phyloP scores from a whole-genome alignment of 2,113 vertebrate species.

The Lates calcarifer region DNA sequence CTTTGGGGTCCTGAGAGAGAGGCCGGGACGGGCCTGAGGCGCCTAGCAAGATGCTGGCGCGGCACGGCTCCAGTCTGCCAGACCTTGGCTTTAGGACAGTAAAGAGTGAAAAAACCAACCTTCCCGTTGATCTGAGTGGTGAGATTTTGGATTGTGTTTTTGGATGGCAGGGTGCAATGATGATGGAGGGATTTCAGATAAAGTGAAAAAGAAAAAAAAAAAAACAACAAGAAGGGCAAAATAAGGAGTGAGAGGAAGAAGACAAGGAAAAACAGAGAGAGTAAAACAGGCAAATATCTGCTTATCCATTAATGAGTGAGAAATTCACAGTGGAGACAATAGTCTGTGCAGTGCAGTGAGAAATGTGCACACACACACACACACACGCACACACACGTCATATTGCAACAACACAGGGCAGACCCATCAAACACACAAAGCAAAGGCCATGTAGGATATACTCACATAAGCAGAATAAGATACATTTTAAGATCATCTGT shows the following conservation, averaged over 20 bases:
- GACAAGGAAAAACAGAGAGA: conserved; percentile 96
- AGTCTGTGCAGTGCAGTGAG: conserved; percentile 30
- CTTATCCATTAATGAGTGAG: conserved; percentile 88
- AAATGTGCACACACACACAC: conserved; percentile 25
- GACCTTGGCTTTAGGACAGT: conserved; percentile 84
- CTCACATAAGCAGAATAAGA: conserved; percentile 13
- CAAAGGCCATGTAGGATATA: conserved; percentile 3
- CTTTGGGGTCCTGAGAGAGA: conserved; percentile 51
- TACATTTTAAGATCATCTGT: background rate
- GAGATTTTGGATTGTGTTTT: conserved; percentile 92
- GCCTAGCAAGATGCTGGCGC: conserved; percentile 80
- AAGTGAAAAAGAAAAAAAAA: conserved; percentile 88
- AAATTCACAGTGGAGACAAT: conserved; percentile 54
- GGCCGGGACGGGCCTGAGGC: conserved; percentile 81
- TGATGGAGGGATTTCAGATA: conserved; percentile 91
- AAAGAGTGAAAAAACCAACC: conserved; percentile 98
- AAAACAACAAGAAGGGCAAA: conserved; percentile 84
- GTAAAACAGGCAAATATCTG: conserved; percentile 98
- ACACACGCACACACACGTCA: conserved; percentile 18
- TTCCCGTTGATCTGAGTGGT: conserved; percentile 99
- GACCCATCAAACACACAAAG: conserved; percentile 18
- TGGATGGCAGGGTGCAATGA: conserved; percentile 94
- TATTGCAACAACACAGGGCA: conserved; percentile 5
- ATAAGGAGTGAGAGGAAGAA: conserved; percentile 92
- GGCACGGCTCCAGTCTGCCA: conserved; percentile 88